Evolutionary conservation across 2,113 vertebrate genomes (phyloP), one percentile per base, ranked within the genome.

Genomic region (Sebastes fasciatus): DNA sequence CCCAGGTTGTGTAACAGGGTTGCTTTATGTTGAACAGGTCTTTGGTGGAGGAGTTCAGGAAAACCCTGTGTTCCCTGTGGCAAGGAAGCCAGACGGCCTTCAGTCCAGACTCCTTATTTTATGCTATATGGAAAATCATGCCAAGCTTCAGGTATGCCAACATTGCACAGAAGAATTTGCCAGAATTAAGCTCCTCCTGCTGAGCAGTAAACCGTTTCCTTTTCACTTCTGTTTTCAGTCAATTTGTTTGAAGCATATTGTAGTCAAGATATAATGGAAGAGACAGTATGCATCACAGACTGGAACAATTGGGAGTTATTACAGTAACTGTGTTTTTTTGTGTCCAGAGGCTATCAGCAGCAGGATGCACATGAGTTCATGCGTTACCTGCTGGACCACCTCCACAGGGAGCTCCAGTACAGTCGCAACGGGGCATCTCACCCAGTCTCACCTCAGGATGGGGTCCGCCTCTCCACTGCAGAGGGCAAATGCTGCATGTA

Each of bases 51-150:
- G 98, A 99, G 93, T 98, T 99, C 92, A 97, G 98, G 91, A 99
- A 99, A 95, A 99, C 98, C 0, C 95, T 99, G 23, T 99, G 97
- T 91, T 97, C 98, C 85, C 93, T 99, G 80, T 99, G 98, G 98
- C 98, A 99, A 91, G 98, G 98, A 67, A 98, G 91, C 91, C 98
- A 97, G 93, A 97, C 97, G 0, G 98, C 98, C 12, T 99, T 99
- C 93, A 99, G 98, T 88, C 98, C 98, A 10, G 98, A 99, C 83
- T 98, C 98, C 58, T 92, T 99, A 62, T 99, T 99, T 93, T 99
- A 99, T 0, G 97, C 99, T 68, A 95, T 99, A 91, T 99, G 98
- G 98, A 99, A 99, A 95, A 98, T 99, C 91, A 99, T 99, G 98
- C 98, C 98, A 74, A 99, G 97, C 94, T 99, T 99, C 94, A 97